Evolutionary conservation across 2,797 vertebrate species (phyloP).

Genomic region (Chrysocyon brachyurus): DNA sequence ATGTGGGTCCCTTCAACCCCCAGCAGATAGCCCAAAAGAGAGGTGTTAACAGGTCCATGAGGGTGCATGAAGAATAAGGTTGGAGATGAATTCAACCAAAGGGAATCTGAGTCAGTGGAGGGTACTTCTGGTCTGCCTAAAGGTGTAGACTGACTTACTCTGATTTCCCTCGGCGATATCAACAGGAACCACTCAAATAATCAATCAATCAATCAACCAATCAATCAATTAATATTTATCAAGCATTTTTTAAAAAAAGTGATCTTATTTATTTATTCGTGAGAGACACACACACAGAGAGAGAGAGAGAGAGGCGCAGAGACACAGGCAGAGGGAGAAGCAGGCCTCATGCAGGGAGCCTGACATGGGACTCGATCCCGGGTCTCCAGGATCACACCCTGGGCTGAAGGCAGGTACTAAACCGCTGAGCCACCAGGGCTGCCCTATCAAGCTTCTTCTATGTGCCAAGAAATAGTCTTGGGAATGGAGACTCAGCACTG

Average conservation of each 20-base stretch:
- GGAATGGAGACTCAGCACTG: rapidly evolving
- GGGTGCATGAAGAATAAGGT: neutral
- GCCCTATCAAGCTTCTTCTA: neutral
- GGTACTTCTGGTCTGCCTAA: neutral
- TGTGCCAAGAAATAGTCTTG: neutral
- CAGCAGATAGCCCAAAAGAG: neutral
- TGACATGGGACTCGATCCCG: too few relatives aligned
- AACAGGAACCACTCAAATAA: neutral
- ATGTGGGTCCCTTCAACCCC: rapidly evolving
- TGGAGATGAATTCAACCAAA: rapidly evolving
- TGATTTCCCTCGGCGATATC: neutral
- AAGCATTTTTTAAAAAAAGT: neutral
- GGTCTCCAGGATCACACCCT: too few relatives aligned
- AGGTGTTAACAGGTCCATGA: rapidly evolving
- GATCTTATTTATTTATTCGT: too few relatives aligned
- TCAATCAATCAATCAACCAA: too few relatives aligned
- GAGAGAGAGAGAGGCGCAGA: too few relatives aligned
- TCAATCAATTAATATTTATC: neutral
- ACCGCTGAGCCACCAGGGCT: too few relatives aligned
- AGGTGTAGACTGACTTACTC: neutral
- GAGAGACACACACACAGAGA: too few relatives aligned
- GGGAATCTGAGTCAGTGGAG: neutral
- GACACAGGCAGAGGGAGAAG: too few relatives aligned
- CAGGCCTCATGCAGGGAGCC: too few relatives aligned
- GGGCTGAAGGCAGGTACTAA: too few relatives aligned